Evolutionary conservation across 2,888 invertebrate genomes (phyloP).

Genomic region (Lamellibrachia satsuma): DNA sequence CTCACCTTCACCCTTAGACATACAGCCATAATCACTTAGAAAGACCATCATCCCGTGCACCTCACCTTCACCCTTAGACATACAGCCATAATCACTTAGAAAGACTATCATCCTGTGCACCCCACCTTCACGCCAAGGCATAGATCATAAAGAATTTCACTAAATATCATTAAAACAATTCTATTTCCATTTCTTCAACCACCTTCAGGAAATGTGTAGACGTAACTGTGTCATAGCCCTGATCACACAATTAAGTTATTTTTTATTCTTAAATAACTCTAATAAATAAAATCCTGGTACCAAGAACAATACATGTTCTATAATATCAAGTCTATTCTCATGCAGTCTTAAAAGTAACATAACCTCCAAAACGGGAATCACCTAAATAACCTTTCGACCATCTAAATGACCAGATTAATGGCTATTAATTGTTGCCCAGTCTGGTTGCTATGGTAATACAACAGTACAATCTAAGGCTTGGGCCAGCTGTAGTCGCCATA

Average conservation of each 20-base stretch:
- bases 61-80: no score
- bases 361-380: not conserved
- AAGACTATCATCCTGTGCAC: not conserved
- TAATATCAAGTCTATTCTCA: not conserved
- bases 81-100: no score
- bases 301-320: not conserved
- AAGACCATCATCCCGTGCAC: no score
- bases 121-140: not conserved
- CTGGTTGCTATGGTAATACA: no score
- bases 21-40: no score
- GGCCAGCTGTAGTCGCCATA: not conserved
- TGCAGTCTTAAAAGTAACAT: not conserved
- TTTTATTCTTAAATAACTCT: not conserved
- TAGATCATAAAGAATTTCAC: not conserved
- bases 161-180: not conserved
- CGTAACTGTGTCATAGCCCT: not conserved
- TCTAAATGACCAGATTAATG: not conserved
- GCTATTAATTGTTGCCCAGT: not conserved
- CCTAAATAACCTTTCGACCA: not conserved
- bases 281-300: not conserved
- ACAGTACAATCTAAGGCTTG: no score
- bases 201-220: not conserved
- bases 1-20: not conserved
- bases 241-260: not conserved
- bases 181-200: no score